Evolutionary conservation across 2,113 vertebrate genomes (phyloP), one percentile per base, ranked within the genome.

Genomic region (Seriola quinqueradiata): DNA sequence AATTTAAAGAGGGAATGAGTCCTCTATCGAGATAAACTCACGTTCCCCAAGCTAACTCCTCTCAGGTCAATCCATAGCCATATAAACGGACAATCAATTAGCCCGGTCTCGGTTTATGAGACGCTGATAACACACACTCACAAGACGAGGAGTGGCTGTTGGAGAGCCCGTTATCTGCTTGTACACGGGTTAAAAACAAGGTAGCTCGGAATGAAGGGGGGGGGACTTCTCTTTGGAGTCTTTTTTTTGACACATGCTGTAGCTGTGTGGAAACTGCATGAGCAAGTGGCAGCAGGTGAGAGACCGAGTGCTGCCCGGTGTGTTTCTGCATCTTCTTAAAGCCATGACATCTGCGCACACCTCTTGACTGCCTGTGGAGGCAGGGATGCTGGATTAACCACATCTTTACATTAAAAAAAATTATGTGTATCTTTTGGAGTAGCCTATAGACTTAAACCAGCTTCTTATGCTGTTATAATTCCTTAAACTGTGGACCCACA

Each of bases 81-180:
- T 83, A 83, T 77, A 79, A 80, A 25, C 34, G 44, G 70, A 8
- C 81, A 76, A 79, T 91, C 79, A 90, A 91, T 90, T 88, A 88
- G 40, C 6, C 71, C 67, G 70, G 21, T 63, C 57, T 50, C 61
- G 81, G 44, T 92, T 94, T 92, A 92, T 92, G 90, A 84, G 59
- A 44, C 71, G 68, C 64, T 55, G 91, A 93, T 92, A 92, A 89
- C 14, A 42, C 0, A 84, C 34, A 63, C 48, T 77, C 77, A 81
- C 60, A 71, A 76, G 66, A 64, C 63, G 55, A 89, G 70, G 79
- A 85, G 83, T 73, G 86, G 65, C 79, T 23, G 40, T 80, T 55
- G 54, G 46, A 44, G 40, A 74, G 34, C 3, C 63, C 54, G 57
- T 76, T 87, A 87, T 92, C 85, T 68, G 2, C 50, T 42, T 81